Evolutionary conservation across 2,888 invertebrate species (phyloP), one percentile per base, ranked within the genome.

Genomic region (Metopia argyrocephala): DNA sequence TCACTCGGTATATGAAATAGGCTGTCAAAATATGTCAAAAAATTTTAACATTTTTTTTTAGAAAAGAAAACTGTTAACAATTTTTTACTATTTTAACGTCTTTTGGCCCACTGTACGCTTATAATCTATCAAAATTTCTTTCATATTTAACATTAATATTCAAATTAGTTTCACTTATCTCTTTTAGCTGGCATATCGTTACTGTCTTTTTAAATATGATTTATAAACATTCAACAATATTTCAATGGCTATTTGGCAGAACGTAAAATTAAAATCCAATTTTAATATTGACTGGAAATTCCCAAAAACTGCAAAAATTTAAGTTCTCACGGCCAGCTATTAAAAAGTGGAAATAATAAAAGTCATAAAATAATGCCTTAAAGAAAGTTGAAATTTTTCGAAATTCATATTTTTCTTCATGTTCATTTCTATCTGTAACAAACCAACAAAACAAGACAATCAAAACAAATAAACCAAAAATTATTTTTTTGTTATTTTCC

Each of bases 321-420:
- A n/a, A 7, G 59, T 38, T 59, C 59, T 45, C 59, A 59, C 59
- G 57, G 28, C 46, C 46, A 57, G 28, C 57, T 2, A 31, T 25
- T 4, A 57, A 5, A 28, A 57, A 45, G 7, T 15, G 15, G 45
- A 52, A 5, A 27, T 7, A 54, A 54, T 9, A 54, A n/a, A 65
- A 38, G 12, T 9, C 5, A 31, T 7, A 38, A 9, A 38, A 12
- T 38, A 38, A 38, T 52, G 78, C 65, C 71, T 12, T 12, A 20
- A 66, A 54, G 46, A 65, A 71, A 71, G 28, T 66, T 28, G 46
- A 15, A 66, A 54, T 38, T 71, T 5, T 52, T 25, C 59, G 7
- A 45, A 76, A 12, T 31, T 31, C 12, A 31, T 31, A 0, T 31
- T 7, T 54, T 70, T 50, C 38, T 70, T 1, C 18, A 9, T 12